Conservation (phyloP, 2,888 invertebrate species). For the Camptogramma bilineatum region DNA sequence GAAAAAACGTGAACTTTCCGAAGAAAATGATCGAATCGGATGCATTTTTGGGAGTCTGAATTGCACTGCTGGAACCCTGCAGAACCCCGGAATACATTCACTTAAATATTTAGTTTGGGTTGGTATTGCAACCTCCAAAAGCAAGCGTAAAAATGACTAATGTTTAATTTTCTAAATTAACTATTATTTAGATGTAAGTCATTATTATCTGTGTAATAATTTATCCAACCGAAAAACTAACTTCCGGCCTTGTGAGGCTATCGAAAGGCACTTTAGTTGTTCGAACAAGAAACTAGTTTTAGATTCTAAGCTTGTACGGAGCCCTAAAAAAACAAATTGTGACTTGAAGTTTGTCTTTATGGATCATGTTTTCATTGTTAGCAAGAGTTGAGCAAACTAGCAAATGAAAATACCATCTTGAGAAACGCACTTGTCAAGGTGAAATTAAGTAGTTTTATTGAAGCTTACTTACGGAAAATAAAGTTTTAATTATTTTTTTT, state of each 20-base stretch:
- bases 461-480: too few relatives aligned
- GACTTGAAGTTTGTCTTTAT: not conserved
- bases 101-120: too few relatives aligned
- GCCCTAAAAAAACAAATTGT: not conserved
- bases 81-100: too few relatives aligned
- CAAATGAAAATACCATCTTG: conserved; percentile 7
- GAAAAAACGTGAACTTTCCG: too few relatives aligned
- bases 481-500: too few relatives aligned
- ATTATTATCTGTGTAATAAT: not conserved
- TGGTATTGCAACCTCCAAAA: too few relatives aligned
- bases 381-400: conserved; percentile 11
- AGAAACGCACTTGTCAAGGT: conserved; percentile 5
- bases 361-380: conserved; percentile 14
- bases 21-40: too few relatives aligned
- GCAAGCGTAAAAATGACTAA: too few relatives aligned
- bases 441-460: not conserved
- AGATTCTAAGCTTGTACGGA: not conserved
- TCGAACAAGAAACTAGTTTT: not conserved
- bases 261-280: not conserved
- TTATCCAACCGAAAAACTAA: not conserved
- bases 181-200: too few relatives aligned
- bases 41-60: too few relatives aligned
- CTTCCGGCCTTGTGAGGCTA: not conserved
- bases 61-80: too few relatives aligned
- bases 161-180: not conserved